Conservation (phyloP, 2,113 vertebrate species). For the Entomyzon cyanotis region DNA sequence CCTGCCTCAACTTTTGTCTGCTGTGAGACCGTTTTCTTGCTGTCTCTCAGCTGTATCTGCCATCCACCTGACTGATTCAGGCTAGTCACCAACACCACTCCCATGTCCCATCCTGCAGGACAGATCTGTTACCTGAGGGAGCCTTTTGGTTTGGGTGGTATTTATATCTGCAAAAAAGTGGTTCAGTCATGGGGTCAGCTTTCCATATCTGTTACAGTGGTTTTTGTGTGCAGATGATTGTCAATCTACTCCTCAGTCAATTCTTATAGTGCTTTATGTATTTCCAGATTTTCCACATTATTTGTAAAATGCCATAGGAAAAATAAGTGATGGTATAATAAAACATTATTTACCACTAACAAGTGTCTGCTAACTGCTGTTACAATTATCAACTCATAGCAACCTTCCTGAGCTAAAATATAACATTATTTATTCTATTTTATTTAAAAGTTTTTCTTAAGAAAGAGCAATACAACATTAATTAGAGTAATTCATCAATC, state of each 20-base stretch:
- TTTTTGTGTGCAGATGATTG: neutral
- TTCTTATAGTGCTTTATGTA: neutral
- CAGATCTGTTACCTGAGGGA: neutral
- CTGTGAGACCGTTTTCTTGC: neutral
- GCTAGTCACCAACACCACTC: neutral
- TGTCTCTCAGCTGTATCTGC: neutral
- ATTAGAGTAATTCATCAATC: constrained; percentile 21
- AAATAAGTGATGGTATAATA: neutral
- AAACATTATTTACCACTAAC: neutral
- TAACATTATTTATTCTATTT: neutral
- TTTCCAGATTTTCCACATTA: neutral
- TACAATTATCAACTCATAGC: neutral
- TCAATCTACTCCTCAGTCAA: neutral
- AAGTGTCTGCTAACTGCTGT: neutral
- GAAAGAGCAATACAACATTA: constrained; percentile 22
- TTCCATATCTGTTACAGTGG: neutral
- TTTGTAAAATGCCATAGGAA: neutral
- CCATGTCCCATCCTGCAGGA: neutral
- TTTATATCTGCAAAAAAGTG: neutral
- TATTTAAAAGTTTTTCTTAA: constrained; percentile 24
- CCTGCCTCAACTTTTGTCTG: neutral
- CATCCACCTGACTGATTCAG: neutral
- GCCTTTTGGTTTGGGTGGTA: neutral
- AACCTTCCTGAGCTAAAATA: constrained; percentile 3
- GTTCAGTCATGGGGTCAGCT: neutral